Percentiles rank a stretch among this genome's conserved stretches.
Conservation (phyloP, 2,113 vertebrate species). For the Coptodon bakossiorum region DNA sequence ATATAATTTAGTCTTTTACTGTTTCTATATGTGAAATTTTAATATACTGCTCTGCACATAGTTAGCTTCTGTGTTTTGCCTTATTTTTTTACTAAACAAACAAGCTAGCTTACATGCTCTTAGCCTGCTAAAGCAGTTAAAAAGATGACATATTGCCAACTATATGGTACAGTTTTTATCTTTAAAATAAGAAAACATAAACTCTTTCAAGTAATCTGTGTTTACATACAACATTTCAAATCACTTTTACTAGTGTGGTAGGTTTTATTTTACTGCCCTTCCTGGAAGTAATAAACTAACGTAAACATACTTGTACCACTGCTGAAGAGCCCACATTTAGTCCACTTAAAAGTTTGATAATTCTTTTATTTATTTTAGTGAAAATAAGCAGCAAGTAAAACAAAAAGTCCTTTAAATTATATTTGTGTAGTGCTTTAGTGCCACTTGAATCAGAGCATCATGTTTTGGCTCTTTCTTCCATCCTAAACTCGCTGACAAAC, state of each 20-base stretch:
- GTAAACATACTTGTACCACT: background rate
- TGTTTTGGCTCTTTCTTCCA: background rate
- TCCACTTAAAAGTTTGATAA: background rate
- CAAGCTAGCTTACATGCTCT: background rate
- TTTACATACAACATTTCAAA: background rate
- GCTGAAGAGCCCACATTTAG: background rate
- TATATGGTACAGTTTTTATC: background rate
- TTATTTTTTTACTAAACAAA: background rate
- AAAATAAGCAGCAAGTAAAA: background rate
- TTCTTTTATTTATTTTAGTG: background rate
- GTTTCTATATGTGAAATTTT: background rate
- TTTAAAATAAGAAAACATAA: background rate
- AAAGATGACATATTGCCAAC: background rate
- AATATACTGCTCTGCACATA: background rate
- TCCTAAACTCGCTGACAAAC: background rate
- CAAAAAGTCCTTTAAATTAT: background rate
- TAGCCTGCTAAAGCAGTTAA: background rate
- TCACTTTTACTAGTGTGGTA: background rate
- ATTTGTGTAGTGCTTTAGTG: background rate
- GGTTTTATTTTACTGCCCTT: background rate
- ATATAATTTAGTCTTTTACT: background rate
- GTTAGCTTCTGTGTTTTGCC: background rate
- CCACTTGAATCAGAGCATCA: background rate
- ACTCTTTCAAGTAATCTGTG: background rate
- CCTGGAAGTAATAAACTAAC: background rate